phyloP scores from a whole-genome alignment of 92 coral and sea anemone species.

The Phymanthus crucifer region DNA sequence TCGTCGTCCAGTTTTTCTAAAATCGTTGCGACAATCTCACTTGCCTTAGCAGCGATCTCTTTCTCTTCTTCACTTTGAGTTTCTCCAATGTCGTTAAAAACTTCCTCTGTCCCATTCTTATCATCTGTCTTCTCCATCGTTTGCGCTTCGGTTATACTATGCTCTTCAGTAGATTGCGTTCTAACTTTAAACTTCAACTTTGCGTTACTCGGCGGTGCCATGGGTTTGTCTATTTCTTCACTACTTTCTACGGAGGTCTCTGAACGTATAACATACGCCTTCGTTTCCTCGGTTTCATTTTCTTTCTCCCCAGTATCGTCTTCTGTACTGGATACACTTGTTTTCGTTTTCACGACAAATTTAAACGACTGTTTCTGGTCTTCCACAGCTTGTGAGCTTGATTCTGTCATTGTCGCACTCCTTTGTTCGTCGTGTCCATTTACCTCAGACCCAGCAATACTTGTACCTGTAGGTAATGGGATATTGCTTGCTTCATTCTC shows the following conservation, averaged over 20 bases:
- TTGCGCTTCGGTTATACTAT: neutral
- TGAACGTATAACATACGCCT: slow-evolving; percentile 10
- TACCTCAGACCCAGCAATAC: neutral
- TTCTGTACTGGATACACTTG: neutral
- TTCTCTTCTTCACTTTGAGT: neutral
- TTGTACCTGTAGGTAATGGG: neutral
- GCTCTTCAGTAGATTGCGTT: slow-evolving; percentile 17
- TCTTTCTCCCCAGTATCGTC: neutral
- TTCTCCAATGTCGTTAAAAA: neutral
- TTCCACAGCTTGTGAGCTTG: neutral
- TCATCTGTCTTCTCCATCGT: neutral
- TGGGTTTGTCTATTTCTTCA: neutral
- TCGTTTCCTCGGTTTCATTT: neutral
- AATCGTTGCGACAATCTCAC: slow-evolving; percentile 6
- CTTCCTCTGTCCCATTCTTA: neutral
- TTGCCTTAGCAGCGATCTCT: slow-evolving; percentile 25
- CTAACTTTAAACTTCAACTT: slow-evolving; percentile 14
- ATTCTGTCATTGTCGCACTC: neutral
- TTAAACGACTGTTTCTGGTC: neutral
- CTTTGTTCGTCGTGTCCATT: slow-evolving; percentile 6
- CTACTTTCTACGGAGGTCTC: slow-evolving; percentile 3
- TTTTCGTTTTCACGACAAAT: slow-evolving; percentile 11
- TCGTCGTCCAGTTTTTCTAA: slow-evolving; percentile 22
- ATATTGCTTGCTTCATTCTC: neutral
- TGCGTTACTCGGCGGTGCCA: neutral